These are phyloP conservation scores for Oscheius sp. DNA, from an alignment of 2,888 invertebrate species.

Conservation along the genomic window DNA sequence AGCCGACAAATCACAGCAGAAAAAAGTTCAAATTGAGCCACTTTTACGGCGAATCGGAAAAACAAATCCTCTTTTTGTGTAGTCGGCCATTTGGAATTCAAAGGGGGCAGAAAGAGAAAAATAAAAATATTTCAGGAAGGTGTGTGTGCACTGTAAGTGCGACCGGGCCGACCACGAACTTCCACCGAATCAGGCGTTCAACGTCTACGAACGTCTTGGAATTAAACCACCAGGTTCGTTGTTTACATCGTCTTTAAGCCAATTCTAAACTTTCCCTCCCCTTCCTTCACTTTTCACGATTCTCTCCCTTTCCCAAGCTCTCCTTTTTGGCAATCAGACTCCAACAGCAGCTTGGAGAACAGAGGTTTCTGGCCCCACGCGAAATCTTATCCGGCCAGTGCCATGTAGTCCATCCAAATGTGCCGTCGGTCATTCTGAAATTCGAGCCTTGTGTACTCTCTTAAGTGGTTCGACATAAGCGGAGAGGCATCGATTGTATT, in stretches of 20 bases:
- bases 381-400: not conserved
- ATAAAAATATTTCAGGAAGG: conserved; percentile 59
- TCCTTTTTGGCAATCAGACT: conserved; percentile 15
- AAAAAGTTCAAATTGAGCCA: too few species aligned
- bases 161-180: conserved; percentile 67
- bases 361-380: not conserved
- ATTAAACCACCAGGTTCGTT: conserved; percentile 60
- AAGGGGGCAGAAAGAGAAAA: not conserved
- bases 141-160: conserved; percentile 68
- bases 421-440: conserved; percentile 22
- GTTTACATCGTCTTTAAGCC: not conserved
- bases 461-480: conserved; percentile 28
- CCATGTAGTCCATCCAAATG: conserved; percentile 8
- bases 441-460: conserved; percentile 28
- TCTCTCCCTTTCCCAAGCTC: not conserved
- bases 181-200: conserved; percentile 63
- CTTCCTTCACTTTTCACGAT: not conserved
- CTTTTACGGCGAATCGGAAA: too few species aligned
- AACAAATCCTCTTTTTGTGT: too few species aligned
- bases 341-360: conserved; percentile 4
- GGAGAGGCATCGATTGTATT: conserved; percentile 17
- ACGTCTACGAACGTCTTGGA: conserved; percentile 67
- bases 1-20: conserved; percentile 13
- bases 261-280: not conserved
- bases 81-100: too few species aligned